Conservation (phyloP, 2,888 invertebrate genomes). For the Cerastis rubricosa region DNA sequence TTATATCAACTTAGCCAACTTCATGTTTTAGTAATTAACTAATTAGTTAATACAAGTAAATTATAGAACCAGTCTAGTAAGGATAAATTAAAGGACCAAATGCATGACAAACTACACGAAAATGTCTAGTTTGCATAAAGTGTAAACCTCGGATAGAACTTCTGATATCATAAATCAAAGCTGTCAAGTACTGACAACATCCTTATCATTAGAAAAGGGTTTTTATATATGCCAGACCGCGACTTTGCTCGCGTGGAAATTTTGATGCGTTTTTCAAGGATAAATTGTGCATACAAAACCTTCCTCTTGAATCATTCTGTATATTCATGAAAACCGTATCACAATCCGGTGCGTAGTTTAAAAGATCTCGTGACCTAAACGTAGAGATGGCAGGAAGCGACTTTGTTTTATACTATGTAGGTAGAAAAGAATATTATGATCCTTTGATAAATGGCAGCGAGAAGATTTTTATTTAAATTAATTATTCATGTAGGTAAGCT, state of each 20-base stretch:
- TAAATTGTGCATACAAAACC: too few relatives aligned
- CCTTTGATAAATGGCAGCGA: constrained; percentile 1
- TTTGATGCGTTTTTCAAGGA: too few relatives aligned
- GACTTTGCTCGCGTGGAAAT: too few relatives aligned
- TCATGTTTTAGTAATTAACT: too few relatives aligned
- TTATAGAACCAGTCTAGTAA: background rate
- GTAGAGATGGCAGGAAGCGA: too few relatives aligned
- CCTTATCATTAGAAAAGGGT: background rate
- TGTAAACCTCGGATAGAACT: constrained; percentile 19
- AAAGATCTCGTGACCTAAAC: too few relatives aligned
- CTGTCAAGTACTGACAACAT: background rate
- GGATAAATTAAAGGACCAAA: constrained; percentile 5
- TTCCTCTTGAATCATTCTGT: too few relatives aligned
- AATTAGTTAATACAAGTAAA: background rate
- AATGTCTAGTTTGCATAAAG: background rate
- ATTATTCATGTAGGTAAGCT: constrained; percentile 26
- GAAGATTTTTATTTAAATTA: background rate
- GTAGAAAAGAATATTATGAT: background rate
- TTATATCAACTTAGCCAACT: too few relatives aligned
- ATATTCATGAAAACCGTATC: too few relatives aligned
- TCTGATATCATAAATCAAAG: background rate
- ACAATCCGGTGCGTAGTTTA: too few relatives aligned
- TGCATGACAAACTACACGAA: constrained; percentile 5
- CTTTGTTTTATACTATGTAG: too few relatives aligned
- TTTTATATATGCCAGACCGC: background rate